Conservation (phyloP, 2,113 vertebrate species). For the Melospiza georgiana region DNA sequence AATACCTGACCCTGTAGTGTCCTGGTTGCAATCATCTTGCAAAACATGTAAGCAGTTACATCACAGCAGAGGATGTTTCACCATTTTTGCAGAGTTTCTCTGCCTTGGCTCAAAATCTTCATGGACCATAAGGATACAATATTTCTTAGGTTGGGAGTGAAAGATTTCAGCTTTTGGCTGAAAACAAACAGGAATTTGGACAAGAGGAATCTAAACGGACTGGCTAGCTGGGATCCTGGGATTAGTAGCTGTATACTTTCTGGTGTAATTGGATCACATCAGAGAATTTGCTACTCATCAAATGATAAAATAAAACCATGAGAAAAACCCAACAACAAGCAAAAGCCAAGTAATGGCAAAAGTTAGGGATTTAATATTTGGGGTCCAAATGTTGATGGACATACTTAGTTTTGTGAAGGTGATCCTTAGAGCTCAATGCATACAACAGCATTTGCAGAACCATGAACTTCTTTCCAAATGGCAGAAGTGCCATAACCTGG, state of each 20-base stretch:
- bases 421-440: not conserved
- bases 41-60: not conserved
- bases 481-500: not conserved
- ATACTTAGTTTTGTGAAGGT: not conserved
- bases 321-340: fast-evolving
- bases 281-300: not conserved
- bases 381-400: not conserved
- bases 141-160: not conserved
- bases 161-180: not conserved
- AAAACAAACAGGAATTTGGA: not conserved
- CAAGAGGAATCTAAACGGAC: not conserved
- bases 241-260: not conserved
- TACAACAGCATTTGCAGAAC: not conserved
- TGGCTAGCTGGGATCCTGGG: not conserved
- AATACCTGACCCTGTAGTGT: not conserved
- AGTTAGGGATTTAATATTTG: not conserved
- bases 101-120: not conserved
- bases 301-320: not conserved
- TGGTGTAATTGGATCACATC: not conserved
- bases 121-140: not conserved
- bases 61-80: not conserved
- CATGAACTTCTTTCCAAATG: not conserved
- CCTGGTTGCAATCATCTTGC: not conserved
- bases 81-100: not conserved
- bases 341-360: not conserved